These are phyloP conservation scores for Tadarida brasiliensis DNA, from an alignment of 2,797 vertebrate genomes.

Conservation along the genomic window DNA sequence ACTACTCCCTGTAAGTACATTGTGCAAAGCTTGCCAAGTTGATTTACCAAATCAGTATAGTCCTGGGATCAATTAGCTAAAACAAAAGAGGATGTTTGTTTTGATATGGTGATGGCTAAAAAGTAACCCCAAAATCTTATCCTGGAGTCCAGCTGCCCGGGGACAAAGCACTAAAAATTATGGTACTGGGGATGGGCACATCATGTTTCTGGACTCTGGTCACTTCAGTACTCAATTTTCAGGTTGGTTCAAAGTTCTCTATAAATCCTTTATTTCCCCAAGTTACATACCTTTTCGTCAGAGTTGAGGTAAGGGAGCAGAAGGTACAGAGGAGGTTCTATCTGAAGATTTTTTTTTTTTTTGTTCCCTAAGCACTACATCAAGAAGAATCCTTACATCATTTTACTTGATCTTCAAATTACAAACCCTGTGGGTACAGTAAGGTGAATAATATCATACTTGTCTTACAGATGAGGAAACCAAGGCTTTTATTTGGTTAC, in stretches of 20 bases:
- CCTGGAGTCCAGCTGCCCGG: slow-evolving; percentile 3
- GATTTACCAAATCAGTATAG: slow-evolving; percentile 45
- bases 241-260: slow-evolving; percentile 8
- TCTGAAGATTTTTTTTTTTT: slow-evolving; percentile 25
- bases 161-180: neutral
- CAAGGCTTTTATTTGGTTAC: slow-evolving; percentile 40
- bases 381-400: slow-evolving; percentile 15
- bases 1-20: neutral
- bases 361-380: neutral
- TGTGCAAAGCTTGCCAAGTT: slow-evolving; percentile 30
- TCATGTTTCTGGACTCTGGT: neutral
- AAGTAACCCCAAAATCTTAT: neutral
- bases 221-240: slow-evolving; percentile 35
- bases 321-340: neutral
- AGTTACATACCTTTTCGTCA: neutral
- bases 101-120: neutral
- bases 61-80: neutral
- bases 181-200: neutral
- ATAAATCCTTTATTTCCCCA: neutral
- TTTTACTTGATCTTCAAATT: slow-evolving; percentile 48
- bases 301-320: neutral
- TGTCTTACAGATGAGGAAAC: slow-evolving; percentile 52
- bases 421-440: neutral
- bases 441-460: neutral
- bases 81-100: slow-evolving; percentile 7